Evolutionary conservation across 2,797 vertebrate species (phyloP).

Genomic region (Phaenicophaeus curvirostris): DNA sequence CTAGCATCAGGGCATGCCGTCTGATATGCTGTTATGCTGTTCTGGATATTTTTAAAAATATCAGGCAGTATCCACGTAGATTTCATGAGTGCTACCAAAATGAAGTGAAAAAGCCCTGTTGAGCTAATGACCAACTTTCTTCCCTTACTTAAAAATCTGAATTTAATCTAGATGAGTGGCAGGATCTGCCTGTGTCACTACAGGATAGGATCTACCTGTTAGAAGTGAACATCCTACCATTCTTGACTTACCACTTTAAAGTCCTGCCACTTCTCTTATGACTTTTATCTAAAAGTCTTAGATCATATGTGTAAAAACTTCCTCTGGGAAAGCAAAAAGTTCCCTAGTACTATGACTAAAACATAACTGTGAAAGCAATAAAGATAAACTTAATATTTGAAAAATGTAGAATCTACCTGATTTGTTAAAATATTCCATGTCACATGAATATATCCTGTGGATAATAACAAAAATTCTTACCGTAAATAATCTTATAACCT

Average conservation of each 20-base stretch:
- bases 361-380: not conserved
- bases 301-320: not conserved
- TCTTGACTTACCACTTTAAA: not conserved
- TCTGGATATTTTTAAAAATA: not conserved
- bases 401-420: not conserved
- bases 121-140: not conserved
- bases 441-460: not conserved
- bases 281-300: not conserved
- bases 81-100: not conserved
- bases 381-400: not conserved
- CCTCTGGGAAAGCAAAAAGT: not conserved
- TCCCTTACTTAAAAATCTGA: not conserved
- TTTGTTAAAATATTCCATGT: not conserved
- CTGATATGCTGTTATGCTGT: not conserved
- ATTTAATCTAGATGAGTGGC: not conserved
- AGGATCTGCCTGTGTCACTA: not conserved
- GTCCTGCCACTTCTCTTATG: not conserved
- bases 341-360: not conserved
- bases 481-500: not conserved
- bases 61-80: not conserved
- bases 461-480: not conserved
- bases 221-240: not conserved
- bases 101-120: not conserved
- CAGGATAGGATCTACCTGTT: not conserved
- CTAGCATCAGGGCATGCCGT: not conserved